Evolutionary conservation across 2,797 vertebrate genomes (phyloP).

Genomic region (Mus minutoides): DNA sequence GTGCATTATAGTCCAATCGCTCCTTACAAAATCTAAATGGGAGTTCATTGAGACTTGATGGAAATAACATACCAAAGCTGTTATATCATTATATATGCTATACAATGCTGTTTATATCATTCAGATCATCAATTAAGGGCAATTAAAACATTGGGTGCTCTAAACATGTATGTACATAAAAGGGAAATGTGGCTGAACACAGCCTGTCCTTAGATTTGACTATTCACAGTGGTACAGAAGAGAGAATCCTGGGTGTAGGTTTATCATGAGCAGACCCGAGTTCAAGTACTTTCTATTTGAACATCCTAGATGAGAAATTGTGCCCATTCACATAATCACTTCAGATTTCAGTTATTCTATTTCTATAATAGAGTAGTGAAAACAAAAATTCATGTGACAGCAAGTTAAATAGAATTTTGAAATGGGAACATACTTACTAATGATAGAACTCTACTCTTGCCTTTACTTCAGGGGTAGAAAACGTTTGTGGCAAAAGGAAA

Average conservation of each 20-base stretch:
- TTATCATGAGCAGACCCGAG: background rate
- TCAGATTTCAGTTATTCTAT: background rate
- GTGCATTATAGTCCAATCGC: background rate
- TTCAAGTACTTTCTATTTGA: background rate
- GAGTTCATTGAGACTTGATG: constrained; percentile 15
- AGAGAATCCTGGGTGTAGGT: background rate
- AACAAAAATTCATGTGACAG: background rate
- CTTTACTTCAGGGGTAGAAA: background rate
- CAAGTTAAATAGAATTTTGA: background rate
- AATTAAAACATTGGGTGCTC: background rate
- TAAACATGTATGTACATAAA: background rate
- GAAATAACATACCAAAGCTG: background rate
- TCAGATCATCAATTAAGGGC: background rate
- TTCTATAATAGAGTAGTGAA: constrained; percentile 24
- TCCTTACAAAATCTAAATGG: background rate
- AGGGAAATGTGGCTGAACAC: background rate
- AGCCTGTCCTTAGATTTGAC: background rate
- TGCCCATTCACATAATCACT: background rate
- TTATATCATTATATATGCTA: background rate
- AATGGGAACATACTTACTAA: background rate
- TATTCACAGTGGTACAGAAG: background rate
- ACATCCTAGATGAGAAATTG: background rate
- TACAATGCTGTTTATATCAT: background rate
- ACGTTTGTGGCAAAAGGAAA: background rate
- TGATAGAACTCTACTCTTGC: background rate